Evolutionary conservation across 2,113 vertebrate species (phyloP).

Genomic region (Hemibagrus wyckioides): DNA sequence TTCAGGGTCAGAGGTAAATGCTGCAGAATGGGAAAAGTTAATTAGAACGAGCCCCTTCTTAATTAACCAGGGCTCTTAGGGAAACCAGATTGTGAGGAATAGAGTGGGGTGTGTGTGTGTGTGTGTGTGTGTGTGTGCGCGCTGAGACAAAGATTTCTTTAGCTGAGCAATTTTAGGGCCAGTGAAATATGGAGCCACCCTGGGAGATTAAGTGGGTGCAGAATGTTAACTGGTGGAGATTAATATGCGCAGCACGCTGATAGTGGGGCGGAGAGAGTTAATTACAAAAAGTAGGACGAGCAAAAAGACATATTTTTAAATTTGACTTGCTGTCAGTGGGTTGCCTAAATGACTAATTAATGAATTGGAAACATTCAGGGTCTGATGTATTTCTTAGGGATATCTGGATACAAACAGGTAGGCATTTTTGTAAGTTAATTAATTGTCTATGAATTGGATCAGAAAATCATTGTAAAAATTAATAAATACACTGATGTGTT

Average conservation of each 20-base stretch:
- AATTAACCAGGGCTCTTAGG: slow-evolving; percentile 71
- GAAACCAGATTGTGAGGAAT: slow-evolving; percentile 34
- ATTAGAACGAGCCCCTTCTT: slow-evolving; percentile 65
- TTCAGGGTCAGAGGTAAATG: slow-evolving; percentile 62
- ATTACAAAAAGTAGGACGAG: slow-evolving; percentile 52
- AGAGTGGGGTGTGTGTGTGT: not conserved
- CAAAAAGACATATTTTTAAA: not conserved
- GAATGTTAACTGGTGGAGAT: slow-evolving; percentile 63
- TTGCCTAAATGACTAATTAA: not conserved
- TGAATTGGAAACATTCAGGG: not conserved
- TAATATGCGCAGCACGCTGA: slow-evolving; percentile 57
- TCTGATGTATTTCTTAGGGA: not conserved
- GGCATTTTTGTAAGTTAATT: not conserved
- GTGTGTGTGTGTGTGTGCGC: not conserved
- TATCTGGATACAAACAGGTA: not conserved
- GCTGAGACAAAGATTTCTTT: slow-evolving; percentile 56
- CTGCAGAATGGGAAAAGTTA: slow-evolving; percentile 58
- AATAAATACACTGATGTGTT: not conserved
- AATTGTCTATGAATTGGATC: not conserved
- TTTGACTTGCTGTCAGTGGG: not conserved
- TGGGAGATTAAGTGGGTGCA: slow-evolving; percentile 55
- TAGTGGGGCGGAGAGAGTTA: slow-evolving; percentile 52
- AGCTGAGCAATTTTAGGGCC: slow-evolving; percentile 63
- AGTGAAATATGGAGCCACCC: slow-evolving; percentile 60
- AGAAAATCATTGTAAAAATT: not conserved